Evolutionary conservation across 1,140 invertebrate genomes (phyloP).

Genomic region (Vanessa tameamea): DNA sequence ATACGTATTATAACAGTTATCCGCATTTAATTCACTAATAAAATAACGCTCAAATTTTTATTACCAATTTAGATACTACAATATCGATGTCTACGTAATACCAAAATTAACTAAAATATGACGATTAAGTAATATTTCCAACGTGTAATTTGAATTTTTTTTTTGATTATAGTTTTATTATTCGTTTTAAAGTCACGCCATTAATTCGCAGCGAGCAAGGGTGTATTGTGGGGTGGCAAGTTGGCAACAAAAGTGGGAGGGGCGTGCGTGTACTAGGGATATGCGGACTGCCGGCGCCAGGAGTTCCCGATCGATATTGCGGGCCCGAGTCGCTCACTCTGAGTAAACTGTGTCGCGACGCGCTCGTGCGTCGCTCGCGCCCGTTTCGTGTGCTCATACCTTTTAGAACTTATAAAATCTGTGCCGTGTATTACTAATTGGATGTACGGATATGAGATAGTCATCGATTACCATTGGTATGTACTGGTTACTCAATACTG

Average conservation of each 20-base stretch:
- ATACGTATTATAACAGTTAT: background rate
- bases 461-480: constrained; percentile 54
- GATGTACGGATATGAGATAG: constrained; percentile 70
- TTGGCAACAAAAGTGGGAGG: constrained; percentile 52
- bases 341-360: constrained; percentile 57
- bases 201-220: constrained; percentile 45
- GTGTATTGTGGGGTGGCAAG: constrained; percentile 54
- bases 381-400: constrained; percentile 44
- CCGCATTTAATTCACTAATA: background rate
- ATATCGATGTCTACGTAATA: too few relatives aligned
- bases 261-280: constrained; percentile 73
- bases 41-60: too few relatives aligned
- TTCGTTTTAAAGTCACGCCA: constrained; percentile 43
- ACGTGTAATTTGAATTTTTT: background rate
- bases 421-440: constrained; percentile 61
- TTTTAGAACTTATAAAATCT: constrained; percentile 37
- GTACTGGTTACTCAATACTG: constrained; percentile 33
- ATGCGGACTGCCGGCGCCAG: constrained; percentile 75
- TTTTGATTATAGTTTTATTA: constrained; percentile 9
- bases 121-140: background rate
- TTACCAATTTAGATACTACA: too few relatives aligned
- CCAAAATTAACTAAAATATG: background rate
- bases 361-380: constrained; percentile 50
- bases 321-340: constrained; percentile 51
- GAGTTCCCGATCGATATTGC: constrained; percentile 68